These are phyloP conservation scores for Typhlomys cinereus DNA, from an alignment of 2,113 vertebrate species.

Conservation along the genomic window DNA sequence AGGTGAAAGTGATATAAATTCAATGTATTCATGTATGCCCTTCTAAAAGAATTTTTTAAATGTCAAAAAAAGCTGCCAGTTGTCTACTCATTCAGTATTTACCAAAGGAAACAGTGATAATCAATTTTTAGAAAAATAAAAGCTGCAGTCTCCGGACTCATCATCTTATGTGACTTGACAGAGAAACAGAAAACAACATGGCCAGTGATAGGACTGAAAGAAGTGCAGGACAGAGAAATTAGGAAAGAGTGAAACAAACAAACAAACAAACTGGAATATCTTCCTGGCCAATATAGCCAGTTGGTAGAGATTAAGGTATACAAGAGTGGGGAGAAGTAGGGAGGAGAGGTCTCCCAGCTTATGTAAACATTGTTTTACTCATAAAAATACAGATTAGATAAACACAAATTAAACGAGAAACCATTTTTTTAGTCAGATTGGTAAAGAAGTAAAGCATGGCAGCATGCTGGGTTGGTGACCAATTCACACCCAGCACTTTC, in stretches of 20 bases:
- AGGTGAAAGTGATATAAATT: too few relatives aligned
- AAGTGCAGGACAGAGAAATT: background rate
- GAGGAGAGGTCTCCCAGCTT: background rate
- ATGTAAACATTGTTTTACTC: background rate
- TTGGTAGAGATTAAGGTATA: background rate
- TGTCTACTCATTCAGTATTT: constrained; percentile 7
- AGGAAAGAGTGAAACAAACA: background rate
- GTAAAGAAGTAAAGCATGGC: constrained; percentile 16
- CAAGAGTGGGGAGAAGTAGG: background rate
- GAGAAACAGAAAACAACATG: constrained; percentile 19
- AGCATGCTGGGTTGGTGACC: background rate
- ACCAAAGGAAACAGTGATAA: constrained; percentile 18
- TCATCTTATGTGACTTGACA: background rate
- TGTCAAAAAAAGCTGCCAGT: too few relatives aligned
- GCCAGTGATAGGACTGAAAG: background rate
- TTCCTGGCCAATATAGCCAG: background rate
- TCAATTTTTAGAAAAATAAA: constrained; percentile 25
- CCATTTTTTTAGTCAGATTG: background rate
- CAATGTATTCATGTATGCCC: too few relatives aligned
- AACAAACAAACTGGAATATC: too few relatives aligned
- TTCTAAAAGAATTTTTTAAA: too few relatives aligned
- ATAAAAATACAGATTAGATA: constrained; percentile 9
- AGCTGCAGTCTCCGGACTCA: background rate
- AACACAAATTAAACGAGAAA: constrained; percentile 35
- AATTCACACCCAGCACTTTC: background rate